phyloP scores from a whole-genome alignment of 1,140 invertebrate genomes.

The Helicoverpa zea region DNA sequence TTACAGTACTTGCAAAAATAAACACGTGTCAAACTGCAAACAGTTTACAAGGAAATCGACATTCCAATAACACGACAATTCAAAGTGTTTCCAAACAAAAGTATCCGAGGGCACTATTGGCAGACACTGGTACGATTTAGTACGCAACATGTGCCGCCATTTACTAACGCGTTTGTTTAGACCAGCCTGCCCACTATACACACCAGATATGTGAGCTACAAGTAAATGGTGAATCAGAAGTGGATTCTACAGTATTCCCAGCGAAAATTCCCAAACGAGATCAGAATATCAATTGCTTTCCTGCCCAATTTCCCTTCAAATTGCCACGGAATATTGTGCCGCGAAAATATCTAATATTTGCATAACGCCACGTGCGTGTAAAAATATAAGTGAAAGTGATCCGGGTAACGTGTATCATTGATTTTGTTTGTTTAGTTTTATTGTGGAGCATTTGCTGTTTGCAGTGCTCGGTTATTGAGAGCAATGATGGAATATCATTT shows the following conservation, averaged over 20 bases:
- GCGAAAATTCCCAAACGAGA: constrained; percentile 68
- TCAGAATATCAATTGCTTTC: constrained; percentile 74
- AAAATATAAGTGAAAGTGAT: constrained; percentile 69
- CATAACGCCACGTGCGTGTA: constrained; percentile 66
- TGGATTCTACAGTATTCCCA: constrained; percentile 65
- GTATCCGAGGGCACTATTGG: constrained; percentile 19
- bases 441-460: constrained; percentile 55
- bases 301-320: constrained; percentile 73
- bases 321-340: constrained; percentile 71
- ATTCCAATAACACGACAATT: constrained; percentile 7
- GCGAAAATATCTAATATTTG: constrained; percentile 72
- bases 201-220: constrained; percentile 55
- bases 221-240: constrained; percentile 64
- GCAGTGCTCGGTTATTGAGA: constrained; percentile 8
- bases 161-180: constrained; percentile 35
- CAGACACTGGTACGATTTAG: constrained; percentile 29
- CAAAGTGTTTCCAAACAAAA: constrained; percentile 34
- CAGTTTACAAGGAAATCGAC: not conserved
- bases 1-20: not conserved
- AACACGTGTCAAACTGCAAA: constrained; percentile 1
- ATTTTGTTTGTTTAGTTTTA: constrained; percentile 59
- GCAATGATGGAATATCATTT: not conserved
- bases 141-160: constrained; percentile 17
- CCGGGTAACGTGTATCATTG: constrained; percentile 69
- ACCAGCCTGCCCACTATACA: constrained; percentile 50